Percentiles rank a stretch among this genome's conserved stretches.
These are phyloP conservation scores for Gymnoscopelus microlampas DNA, from an alignment of 2,797 vertebrate genomes.

Conservation along the genomic window DNA sequence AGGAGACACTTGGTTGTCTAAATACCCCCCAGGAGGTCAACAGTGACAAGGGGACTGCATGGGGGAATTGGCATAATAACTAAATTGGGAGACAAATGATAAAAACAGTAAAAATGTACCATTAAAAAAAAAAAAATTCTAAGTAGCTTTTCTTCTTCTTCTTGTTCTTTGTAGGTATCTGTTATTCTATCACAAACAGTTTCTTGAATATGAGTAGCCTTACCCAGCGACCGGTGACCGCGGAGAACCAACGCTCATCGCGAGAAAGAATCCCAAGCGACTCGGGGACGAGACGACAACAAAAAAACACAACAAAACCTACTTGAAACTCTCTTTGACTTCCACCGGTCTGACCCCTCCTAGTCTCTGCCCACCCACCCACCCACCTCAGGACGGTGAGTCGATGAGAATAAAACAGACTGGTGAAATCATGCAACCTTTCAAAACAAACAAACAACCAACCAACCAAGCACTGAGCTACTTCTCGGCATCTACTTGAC, in stretches of 20 bases:
- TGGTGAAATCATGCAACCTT: slow-evolving; percentile 78
- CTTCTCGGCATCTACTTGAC: slow-evolving; percentile 83
- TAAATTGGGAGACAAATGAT: too few species aligned
- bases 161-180: slow-evolving; percentile 84
- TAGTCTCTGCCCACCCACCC: too few species aligned
- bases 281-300: slow-evolving; percentile 66
- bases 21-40: too few species aligned
- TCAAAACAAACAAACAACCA: slow-evolving; percentile 64
- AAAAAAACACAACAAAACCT: slow-evolving; percentile 83
- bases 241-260: slow-evolving; percentile 66
- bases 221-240: slow-evolving; percentile 58
- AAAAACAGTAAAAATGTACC: too few species aligned
- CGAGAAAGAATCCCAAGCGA: slow-evolving; percentile 53
- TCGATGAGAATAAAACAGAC: slow-evolving; percentile 33
- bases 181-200: slow-evolving; percentile 99
- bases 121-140: too few species aligned
- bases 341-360: slow-evolving; percentile 46
- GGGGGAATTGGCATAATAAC: too few species aligned
- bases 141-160: slow-evolving; percentile 2
- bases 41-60: too few species aligned
- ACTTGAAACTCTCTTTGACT: slow-evolving; percentile 83
- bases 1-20: too few species aligned
- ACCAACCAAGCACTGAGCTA: slow-evolving; percentile 86
- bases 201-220: slow-evolving; percentile 96
- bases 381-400: too few species aligned